Evolutionary conservation across 2,113 vertebrate species (phyloP), one percentile per base, ranked within the genome.

Genomic region (Ailuropoda melanoleuca): DNA sequence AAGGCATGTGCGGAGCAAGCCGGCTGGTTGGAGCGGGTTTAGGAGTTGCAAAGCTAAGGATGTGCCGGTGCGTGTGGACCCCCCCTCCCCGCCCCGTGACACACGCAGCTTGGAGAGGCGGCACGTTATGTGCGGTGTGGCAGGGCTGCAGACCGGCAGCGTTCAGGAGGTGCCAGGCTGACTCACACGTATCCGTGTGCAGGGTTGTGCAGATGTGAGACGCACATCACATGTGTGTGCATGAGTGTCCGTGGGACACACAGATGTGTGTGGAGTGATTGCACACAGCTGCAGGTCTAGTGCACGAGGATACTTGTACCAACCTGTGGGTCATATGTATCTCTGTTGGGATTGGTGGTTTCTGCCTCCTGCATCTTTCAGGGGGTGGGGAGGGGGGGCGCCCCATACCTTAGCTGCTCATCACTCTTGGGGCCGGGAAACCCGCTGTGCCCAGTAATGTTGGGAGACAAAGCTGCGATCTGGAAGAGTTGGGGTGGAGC

Each of bases 171-270:
- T 97, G 95, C 92, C 95, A 80, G 97, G 97, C 92, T 97, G 98
- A 98, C 90, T 98, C 97, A 98, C 97, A 97, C 88, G 50, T 46
- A 97, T 88, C 87, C 90, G 75, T 95, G 95, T 97, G 88, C 93
- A 91, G 85, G 60, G 70, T 24, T 82, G 93, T 95, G 87, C 70
- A 96, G 90, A 92, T 90, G 81, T 72, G 84, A 84, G 56, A 48
- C 18, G 75, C 88, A 83, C 26, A 85, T 87, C 86, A 50, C 95
- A 96, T 93, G 81, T 46, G 70, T 91, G 84, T 96, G 56, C 81
- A 46, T 19, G 37, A 72, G 66, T 78, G 75, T 87, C 74, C 34
- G 8, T 37, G 84, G 97, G 94, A 88, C 95, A 62, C 66, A 55
- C 83, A 92, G 75, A 12, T 43, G 56, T 93, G 60, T 85, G 88